Conservation (phyloP, 2,113 vertebrate genomes). For the Anolis sagrei region DNA sequence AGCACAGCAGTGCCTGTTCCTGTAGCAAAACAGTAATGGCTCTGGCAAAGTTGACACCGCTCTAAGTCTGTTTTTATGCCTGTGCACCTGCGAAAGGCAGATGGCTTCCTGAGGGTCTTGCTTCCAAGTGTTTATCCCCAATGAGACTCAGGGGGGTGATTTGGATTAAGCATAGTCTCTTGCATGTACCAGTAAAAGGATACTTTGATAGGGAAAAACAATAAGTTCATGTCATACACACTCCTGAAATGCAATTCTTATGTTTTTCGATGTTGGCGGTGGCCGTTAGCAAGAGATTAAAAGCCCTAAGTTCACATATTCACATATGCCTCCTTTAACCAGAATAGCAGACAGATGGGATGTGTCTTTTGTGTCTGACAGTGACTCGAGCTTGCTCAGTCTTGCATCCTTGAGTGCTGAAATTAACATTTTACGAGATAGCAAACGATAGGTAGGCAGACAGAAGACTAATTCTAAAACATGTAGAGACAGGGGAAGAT, state of each 20-base stretch:
- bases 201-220: background rate
- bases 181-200: background rate
- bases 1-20: background rate
- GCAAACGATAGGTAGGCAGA: background rate
- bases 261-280: background rate
- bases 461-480: background rate
- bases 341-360: background rate
- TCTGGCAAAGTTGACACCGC: background rate
- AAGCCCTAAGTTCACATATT: background rate
- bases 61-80: background rate
- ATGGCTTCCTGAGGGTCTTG: background rate
- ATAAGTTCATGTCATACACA: background rate
- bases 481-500: background rate
- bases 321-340: background rate
- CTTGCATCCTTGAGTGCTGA: background rate
- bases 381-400: background rate
- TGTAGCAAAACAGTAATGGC: background rate
- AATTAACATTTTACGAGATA: background rate
- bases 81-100: background rate
- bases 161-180: background rate
- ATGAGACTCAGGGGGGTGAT: background rate
- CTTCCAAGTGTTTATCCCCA: background rate
- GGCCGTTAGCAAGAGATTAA: background rate
- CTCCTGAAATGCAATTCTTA: background rate
- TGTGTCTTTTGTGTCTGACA: background rate